A percentile compares a stretch with the other conserved stretches of the same genome.
phyloP scores from a whole-genome alignment of 2,113 vertebrate species.

The Mus musculus region DNA sequence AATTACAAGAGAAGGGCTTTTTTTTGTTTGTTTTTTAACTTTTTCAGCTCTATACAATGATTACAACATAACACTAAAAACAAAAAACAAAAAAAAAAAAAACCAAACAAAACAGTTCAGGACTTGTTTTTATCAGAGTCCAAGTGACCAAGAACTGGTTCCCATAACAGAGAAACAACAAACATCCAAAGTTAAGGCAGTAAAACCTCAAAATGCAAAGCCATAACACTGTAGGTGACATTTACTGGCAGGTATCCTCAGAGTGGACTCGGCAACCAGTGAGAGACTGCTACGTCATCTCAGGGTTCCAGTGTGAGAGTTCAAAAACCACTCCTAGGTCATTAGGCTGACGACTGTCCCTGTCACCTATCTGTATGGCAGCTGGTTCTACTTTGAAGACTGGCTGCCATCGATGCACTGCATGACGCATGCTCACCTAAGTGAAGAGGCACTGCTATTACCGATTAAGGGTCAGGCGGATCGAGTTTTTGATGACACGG shows the following conservation, averaged over 20 bases:
- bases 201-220: slow-evolving; percentile 77
- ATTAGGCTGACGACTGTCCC: slow-evolving; percentile 58
- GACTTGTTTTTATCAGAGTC: slow-evolving; percentile 72
- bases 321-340: slow-evolving; percentile 67
- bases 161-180: slow-evolving; percentile 78
- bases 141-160: slow-evolving; percentile 72
- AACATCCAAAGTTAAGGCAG: slow-evolving; percentile 74
- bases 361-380: slow-evolving; percentile 63
- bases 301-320: slow-evolving; percentile 71
- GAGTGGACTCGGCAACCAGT: slow-evolving; percentile 61
- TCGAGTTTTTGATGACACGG: slow-evolving; percentile 97
- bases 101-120: slow-evolving; percentile 42
- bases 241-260: slow-evolving; percentile 74
- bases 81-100: slow-evolving; percentile 36
- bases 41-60: slow-evolving; percentile 82
- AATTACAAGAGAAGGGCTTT: slow-evolving; percentile 72
- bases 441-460: slow-evolving; percentile 86
- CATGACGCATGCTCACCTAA: slow-evolving; percentile 82
- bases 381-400: slow-evolving; percentile 56
- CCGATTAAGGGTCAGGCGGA: slow-evolving; percentile 97
- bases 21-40: slow-evolving; percentile 80
- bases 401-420: slow-evolving; percentile 29
- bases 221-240: slow-evolving; percentile 69
- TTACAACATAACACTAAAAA: slow-evolving; percentile 73
- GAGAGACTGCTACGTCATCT: slow-evolving; percentile 75